Conservation (phyloP, 2,888 invertebrate genomes). For the Drosophila barbarae region DNA sequence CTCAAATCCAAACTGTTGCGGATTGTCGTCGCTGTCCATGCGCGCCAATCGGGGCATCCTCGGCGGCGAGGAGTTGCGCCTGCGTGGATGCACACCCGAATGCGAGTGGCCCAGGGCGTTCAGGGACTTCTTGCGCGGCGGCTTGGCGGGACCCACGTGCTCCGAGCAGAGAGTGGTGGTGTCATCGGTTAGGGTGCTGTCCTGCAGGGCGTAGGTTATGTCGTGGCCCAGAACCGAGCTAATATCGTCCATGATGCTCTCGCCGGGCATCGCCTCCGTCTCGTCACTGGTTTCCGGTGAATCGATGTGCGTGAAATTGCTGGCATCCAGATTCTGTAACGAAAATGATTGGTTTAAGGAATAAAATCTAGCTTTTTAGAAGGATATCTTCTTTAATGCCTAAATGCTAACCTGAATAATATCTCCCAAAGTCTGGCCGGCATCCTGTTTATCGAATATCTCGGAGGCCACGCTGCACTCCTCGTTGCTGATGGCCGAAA, state of each 20-base stretch:
- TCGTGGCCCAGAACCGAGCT: conserved; percentile 88
- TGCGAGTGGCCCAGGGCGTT: conserved; percentile 44
- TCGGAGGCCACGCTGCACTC: conserved; percentile 87
- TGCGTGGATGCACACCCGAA: conserved; percentile 66
- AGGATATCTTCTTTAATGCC: no score
- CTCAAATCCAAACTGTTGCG: conserved; percentile 85
- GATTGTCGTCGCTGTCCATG: conserved; percentile 79
- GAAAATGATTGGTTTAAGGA: neutral
- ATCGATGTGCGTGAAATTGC: conserved; percentile 88
- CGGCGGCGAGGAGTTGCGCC: conserved; percentile 81
- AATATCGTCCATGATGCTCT: conserved; percentile 89
- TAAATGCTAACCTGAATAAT: conserved; percentile 74
- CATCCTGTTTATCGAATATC: conserved; percentile 81
- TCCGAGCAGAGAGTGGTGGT: conserved; percentile 84
- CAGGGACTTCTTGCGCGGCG: conserved; percentile 64
- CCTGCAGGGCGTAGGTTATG: conserved; percentile 84
- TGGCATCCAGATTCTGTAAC: conserved; percentile 77
- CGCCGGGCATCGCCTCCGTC: conserved; percentile 87
- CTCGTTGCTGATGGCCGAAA: conserved; percentile 84
- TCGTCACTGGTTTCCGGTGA: conserved; percentile 90
- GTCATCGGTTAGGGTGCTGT: conserved; percentile 86
- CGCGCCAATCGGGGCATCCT: conserved; percentile 80
- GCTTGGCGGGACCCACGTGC: conserved; percentile 57
- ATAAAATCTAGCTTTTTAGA: no score
- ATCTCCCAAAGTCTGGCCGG: conserved; percentile 74